Conservation (phyloP, 2,888 invertebrate species). For the Hybos culiciformis region DNA sequence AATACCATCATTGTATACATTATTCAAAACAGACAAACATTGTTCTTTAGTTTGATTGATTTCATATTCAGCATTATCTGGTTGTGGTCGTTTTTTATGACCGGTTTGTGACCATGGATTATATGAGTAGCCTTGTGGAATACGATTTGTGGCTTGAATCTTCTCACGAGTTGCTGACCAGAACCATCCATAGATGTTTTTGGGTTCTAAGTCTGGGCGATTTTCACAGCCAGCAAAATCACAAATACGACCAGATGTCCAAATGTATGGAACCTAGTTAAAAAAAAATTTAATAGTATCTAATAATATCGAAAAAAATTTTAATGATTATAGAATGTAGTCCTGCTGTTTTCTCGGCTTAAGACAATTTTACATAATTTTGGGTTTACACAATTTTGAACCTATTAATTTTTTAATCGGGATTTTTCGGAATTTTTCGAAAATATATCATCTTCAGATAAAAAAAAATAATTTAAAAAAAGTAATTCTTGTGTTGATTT, state of each 20-base stretch:
- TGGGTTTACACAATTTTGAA: no score
- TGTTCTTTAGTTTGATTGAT: slow-evolving; percentile 80
- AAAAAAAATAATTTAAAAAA: no score
- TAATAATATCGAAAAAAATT: no score
- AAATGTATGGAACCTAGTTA: slow-evolving; percentile 90
- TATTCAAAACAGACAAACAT: slow-evolving; percentile 75
- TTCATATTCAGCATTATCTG: slow-evolving; percentile 83
- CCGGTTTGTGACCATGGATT: slow-evolving; percentile 86
- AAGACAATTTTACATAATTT: no score
- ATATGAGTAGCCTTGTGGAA: slow-evolving; percentile 46
- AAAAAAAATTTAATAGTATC: no score
- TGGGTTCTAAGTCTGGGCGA: slow-evolving; percentile 73
- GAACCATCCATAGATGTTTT: slow-evolving; percentile 78
- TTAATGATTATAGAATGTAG: no score
- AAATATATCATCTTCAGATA: no score
- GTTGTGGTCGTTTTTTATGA: slow-evolving; percentile 76
- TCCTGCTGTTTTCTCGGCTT: no score
- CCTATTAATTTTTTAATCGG: no score
- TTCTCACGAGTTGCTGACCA: slow-evolving; percentile 85
- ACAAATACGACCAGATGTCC: slow-evolving; percentile 84
- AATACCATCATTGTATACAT: slow-evolving; percentile 86
- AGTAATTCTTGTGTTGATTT: no score
- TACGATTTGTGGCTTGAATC: slow-evolving; percentile 67
- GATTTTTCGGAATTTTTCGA: no score
- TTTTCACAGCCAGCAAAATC: slow-evolving; percentile 88